A percentile compares a stretch with the other conserved stretches of the same genome.
Conservation (phyloP, 2,113 vertebrate genomes). For the Cyprinodon brontotheroides region DNA sequence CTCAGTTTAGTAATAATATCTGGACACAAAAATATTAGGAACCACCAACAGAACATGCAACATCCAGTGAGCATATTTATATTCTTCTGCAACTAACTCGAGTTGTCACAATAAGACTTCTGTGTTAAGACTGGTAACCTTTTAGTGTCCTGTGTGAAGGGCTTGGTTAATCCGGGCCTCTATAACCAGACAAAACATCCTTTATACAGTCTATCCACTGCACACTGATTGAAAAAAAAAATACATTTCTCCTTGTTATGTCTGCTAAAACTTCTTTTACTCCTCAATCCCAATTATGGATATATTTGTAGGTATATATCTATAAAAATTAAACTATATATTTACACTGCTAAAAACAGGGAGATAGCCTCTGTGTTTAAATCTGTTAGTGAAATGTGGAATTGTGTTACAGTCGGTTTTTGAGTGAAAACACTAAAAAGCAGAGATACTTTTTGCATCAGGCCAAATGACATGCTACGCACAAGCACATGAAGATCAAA, state of each 20-base stretch:
- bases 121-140: slow-evolving; percentile 65
- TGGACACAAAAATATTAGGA: slow-evolving; percentile 86
- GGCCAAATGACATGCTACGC: slow-evolving; percentile 53
- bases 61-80: slow-evolving; percentile 92
- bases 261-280: slow-evolving; percentile 78
- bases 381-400: slow-evolving; percentile 47
- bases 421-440: slow-evolving; percentile 45
- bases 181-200: slow-evolving; percentile 39
- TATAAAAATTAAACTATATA: slow-evolving; percentile 66
- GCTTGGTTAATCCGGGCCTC: slow-evolving; percentile 43
- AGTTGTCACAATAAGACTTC: slow-evolving; percentile 71
- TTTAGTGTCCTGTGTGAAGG: slow-evolving; percentile 63
- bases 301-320: not conserved
- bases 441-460: slow-evolving; percentile 27
- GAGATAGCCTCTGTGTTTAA: slow-evolving; percentile 71
- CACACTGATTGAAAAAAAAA: slow-evolving; percentile 55
- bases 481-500: slow-evolving; percentile 31
- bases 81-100: slow-evolving; percentile 83
- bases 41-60: slow-evolving; percentile 96
- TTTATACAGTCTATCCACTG: slow-evolving; percentile 44
- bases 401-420: slow-evolving; percentile 39
- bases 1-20: slow-evolving; percentile 71
- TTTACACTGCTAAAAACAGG: slow-evolving; percentile 88
- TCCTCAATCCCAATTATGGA: slow-evolving; percentile 73
- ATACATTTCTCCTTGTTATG: slow-evolving; percentile 62